Percentiles rank a stretch among this genome's conserved stretches.
Conservation (phyloP, 2,797 vertebrate species). For the Falco columbarius region DNA sequence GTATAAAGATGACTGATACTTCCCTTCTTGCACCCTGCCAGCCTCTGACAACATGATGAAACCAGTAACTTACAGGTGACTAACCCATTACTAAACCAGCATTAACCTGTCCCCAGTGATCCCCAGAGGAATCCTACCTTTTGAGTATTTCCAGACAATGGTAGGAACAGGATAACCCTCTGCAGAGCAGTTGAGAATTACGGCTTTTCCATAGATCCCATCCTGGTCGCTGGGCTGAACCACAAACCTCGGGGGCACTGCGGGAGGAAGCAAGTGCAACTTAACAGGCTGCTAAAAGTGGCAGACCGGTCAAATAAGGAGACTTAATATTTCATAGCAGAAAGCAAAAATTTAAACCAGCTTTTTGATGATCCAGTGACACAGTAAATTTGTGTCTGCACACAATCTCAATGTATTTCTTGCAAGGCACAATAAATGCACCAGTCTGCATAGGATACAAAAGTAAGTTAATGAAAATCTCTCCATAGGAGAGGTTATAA, state of each 20-base stretch:
- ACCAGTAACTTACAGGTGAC: neutral
- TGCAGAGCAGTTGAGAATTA: constrained; percentile 97
- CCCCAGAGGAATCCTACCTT: constrained; percentile 83
- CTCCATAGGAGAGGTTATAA: neutral
- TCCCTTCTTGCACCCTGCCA: neutral
- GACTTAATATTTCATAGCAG: accelerated
- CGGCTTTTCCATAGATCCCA: constrained; percentile 96
- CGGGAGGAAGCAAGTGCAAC: neutral
- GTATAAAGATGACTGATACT: neutral
- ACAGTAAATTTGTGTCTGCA: neutral
- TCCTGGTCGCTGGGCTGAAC: constrained; percentile 97
- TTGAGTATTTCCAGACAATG: constrained; percentile 98
- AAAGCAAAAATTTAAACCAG: neutral
- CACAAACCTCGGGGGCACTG: constrained; percentile 98
- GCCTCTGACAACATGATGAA: neutral
- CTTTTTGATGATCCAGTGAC: neutral
- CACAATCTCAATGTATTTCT: neutral
- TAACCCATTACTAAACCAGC: neutral
- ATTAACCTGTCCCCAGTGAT: neutral
- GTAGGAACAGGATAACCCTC: constrained; percentile 97
- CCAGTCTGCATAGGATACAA: neutral
- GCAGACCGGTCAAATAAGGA: neutral
- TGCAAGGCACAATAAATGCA: neutral
- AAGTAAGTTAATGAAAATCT: neutral
- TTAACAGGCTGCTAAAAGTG: neutral